Conservation (phyloP, 2,113 vertebrate genomes). For the Phocoena phocoena region DNA sequence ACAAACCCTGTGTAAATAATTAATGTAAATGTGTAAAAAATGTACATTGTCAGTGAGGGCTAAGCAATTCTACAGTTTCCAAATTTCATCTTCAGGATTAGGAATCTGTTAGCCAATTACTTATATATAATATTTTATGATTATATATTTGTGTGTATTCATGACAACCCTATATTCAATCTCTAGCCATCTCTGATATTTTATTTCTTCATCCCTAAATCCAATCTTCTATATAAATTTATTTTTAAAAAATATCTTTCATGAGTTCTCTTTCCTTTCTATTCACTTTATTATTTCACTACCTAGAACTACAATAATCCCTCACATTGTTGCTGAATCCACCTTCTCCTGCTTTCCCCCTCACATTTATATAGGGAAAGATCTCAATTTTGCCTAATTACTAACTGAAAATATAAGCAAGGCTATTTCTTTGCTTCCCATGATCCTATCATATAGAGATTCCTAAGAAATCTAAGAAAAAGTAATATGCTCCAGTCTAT, state of each 20-base stretch:
- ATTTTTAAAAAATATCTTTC: neutral
- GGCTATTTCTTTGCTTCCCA: neutral
- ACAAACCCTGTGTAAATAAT: neutral
- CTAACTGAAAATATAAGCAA: neutral
- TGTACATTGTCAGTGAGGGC: neutral
- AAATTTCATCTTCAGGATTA: neutral
- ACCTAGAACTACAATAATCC: neutral
- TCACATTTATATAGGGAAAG: neutral
- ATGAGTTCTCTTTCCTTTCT: neutral
- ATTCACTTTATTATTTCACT: neutral
- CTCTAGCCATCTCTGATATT: neutral
- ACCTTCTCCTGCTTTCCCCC: neutral
- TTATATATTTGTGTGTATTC: neutral
- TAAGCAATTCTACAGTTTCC: neutral
- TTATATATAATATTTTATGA: neutral
- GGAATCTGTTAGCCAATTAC: neutral
- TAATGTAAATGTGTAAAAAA: neutral
- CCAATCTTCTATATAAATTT: neutral
- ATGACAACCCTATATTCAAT: neutral
- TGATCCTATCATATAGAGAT: neutral
- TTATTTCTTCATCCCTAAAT: neutral
- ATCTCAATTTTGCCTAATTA: neutral
- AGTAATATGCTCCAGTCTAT: neutral
- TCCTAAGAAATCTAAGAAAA: neutral
- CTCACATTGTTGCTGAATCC: neutral